Evolutionary conservation across 2,797 vertebrate genomes (phyloP).

Genomic region (Xerus rutilus): DNA sequence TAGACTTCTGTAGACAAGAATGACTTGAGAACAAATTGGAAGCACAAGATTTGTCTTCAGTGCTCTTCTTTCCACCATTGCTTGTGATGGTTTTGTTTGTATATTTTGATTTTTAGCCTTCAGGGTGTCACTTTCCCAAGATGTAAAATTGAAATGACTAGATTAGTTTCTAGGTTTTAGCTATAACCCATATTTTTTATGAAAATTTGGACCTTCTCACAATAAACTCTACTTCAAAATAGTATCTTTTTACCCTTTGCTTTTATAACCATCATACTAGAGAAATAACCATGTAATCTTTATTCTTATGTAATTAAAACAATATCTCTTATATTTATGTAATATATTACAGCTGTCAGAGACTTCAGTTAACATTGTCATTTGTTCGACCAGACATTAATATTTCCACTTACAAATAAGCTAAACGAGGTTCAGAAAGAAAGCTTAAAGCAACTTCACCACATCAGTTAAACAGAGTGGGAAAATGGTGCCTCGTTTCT

Average conservation of each 20-base stretch:
- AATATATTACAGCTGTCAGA: constrained; percentile 22
- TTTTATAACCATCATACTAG: not conserved
- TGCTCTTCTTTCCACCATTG: not conserved
- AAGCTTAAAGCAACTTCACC: not conserved
- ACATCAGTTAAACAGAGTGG: constrained; percentile 37
- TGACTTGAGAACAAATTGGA: not conserved
- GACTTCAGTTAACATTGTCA: not conserved
- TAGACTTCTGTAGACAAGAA: not conserved
- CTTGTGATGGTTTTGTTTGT: not conserved
- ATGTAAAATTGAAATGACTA: not conserved
- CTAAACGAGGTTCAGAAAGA: not conserved
- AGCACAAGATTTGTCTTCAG: not conserved
- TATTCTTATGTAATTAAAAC: constrained; percentile 9
- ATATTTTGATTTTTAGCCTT: not conserved
- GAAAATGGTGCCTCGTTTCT: not conserved
- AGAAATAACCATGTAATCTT: constrained; percentile 30
- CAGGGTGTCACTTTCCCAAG: not conserved
- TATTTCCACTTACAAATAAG: not conserved
- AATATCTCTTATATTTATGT: not conserved
- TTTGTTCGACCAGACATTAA: not conserved
- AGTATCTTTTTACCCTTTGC: not conserved
- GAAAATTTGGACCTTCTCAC: not conserved
- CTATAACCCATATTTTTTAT: not conserved
- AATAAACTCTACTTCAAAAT: constrained; percentile 18
- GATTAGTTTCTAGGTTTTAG: not conserved